These are phyloP conservation scores for Gymnoscopelus braueri DNA, from an alignment of 2,797 vertebrate genomes.

Conservation along the genomic window DNA sequence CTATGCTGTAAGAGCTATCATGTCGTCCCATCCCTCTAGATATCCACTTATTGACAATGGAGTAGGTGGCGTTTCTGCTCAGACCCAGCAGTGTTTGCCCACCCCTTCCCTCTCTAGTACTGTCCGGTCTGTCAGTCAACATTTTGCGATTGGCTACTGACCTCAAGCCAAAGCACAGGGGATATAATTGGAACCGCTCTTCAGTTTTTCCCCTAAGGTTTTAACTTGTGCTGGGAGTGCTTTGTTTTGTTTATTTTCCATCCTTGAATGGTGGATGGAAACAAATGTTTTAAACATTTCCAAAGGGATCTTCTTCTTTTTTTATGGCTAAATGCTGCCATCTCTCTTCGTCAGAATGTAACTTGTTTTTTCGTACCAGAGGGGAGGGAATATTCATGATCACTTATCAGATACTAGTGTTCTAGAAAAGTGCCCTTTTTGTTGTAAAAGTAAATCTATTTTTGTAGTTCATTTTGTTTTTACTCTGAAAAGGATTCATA, in stretches of 20 bases:
- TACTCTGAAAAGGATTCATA: constrained; percentile 14
- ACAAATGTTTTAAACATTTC: constrained; percentile 21
- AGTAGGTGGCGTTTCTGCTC: constrained; percentile 6
- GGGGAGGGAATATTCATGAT: constrained; percentile 5
- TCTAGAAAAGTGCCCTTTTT: constrained; percentile 70
- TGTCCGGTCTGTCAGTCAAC: constrained; percentile 34
- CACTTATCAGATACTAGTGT: constrained; percentile 21
- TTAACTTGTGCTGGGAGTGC: constrained; percentile 21
- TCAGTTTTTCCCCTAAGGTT: constrained; percentile 43
- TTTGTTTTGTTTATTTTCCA: background rate
- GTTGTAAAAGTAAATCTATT: constrained; percentile 49
- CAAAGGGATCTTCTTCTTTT: constrained; percentile 22
- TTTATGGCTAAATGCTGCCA: constrained; percentile 52
- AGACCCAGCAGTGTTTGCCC: background rate
- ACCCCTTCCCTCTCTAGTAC: constrained; percentile 8
- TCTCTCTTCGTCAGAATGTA: constrained; percentile 63
- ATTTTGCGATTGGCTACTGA: constrained; percentile 27
- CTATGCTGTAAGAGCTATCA: background rate
- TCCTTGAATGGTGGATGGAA: background rate
- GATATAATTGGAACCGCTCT: constrained; percentile 30
- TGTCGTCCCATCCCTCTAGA: constrained; percentile 39
- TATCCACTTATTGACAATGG: constrained; percentile 57
- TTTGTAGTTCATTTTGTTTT: constrained; percentile 43
- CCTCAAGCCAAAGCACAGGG: constrained; percentile 60
- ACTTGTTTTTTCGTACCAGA: background rate